These are phyloP conservation scores for Trisateles emortualis DNA, from an alignment of 2,888 invertebrate species.

Conservation along the genomic window DNA sequence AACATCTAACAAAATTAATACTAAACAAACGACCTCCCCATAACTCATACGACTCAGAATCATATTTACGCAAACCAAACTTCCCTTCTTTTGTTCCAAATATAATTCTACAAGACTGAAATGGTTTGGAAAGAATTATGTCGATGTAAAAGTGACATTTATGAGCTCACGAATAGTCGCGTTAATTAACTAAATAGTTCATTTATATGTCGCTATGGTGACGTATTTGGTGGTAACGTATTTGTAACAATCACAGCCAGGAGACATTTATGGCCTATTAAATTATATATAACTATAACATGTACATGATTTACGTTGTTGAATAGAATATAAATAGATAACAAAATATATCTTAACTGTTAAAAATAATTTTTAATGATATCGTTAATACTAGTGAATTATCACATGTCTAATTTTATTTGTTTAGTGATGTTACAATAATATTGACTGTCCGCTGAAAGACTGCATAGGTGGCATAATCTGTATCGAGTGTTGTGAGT, in stretches of 20 bases:
- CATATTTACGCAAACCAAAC: slow-evolving; percentile 44
- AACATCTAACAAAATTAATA: slow-evolving; percentile 43
- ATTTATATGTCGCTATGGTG: slow-evolving; percentile 63
- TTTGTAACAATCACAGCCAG: slow-evolving; percentile 61
- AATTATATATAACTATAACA: slow-evolving; percentile 49
- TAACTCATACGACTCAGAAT: slow-evolving; percentile 46
- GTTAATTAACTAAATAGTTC: slow-evolving; percentile 78
- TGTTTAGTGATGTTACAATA: too few relatives aligned
- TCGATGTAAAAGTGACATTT: slow-evolving; percentile 76
- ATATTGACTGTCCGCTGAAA: too few relatives aligned
- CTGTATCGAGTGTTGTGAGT: too few relatives aligned
- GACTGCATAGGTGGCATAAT: too few relatives aligned
- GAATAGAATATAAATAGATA: slow-evolving; percentile 21
- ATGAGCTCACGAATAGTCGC: slow-evolving; percentile 68
- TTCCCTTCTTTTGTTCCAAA: slow-evolving; percentile 57
- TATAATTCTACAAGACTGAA: slow-evolving; percentile 61
- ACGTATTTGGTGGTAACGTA: too few relatives aligned
- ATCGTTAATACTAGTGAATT: slow-evolving; percentile 23
- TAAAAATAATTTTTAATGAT: slow-evolving; percentile 23
- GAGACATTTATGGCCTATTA: slow-evolving; percentile 63
- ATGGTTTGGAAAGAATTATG: slow-evolving; percentile 71
- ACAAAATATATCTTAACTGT: slow-evolving; percentile 29
- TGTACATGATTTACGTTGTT: slow-evolving; percentile 49
- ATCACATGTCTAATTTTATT: slow-evolving; percentile 15
- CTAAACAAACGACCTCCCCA: slow-evolving; percentile 35